Base-by-base conservation (phyloP, 1,140 invertebrate species). In the Aphidius gifuensis region DNA sequence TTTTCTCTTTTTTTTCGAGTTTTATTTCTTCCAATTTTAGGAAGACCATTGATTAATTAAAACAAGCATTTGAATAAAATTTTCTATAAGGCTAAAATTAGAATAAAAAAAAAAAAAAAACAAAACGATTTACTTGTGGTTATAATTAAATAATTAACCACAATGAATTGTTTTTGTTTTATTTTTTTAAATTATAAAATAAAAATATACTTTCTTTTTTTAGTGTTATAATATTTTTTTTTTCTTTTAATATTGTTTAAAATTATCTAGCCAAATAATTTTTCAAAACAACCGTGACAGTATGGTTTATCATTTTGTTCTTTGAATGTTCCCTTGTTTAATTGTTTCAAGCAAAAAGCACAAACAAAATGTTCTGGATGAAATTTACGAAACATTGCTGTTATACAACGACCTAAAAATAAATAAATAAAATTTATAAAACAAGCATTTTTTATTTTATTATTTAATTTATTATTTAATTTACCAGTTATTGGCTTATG, bases 281-380 rank as follows among this genome's bases (percentile, higher is more conserved):
- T 98, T 66, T 98, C 95, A 78, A 98, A 99, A 82, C 97, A 99
- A 45, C 86, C 85, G 76, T 99, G 96, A 80, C 97, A 99, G 82
- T 98, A 99, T 1, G 97, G 96, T 76, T 98, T 97, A 72, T 98
- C 96, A 73, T 96, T 96, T 74, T 96, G 92, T 79, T 97, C 94
- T 77, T 99, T 99, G 81, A 99, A 99, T 1, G 96, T 99, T 66
- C 97, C 90, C 77, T 98, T 98, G 81, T 97, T 98, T 58, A 99
- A 84, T 78, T 98, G 96, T 73, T 97, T 94, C 64, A 98, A 82
- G 73, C 97, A 99, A 82, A 98, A 99, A 2, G 96, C 95, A 81
- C 96, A 98, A 1, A 97, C 94, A 76, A 99, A 99, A 82, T 99
- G 97, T 80, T 99, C 96, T 0, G 96, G 96, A 80, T 99, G 97